A percentile compares a stretch with the other conserved stretches of the same genome.
Evolutionary conservation across 2,797 vertebrate genomes (phyloP).

Genomic region (Eutrigla gurnardus): DNA sequence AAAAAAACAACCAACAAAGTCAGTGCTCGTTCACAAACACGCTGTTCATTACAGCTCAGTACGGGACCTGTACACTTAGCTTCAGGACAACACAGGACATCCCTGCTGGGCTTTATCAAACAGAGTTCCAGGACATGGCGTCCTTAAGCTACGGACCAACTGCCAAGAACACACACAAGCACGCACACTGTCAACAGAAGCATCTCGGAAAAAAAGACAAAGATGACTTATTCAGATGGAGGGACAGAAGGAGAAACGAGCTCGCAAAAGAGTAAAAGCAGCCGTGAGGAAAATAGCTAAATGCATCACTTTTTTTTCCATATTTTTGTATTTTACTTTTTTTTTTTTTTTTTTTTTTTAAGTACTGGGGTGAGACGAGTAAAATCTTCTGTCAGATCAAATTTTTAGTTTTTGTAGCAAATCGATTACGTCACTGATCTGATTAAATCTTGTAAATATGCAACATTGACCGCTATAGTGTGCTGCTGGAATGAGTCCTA

Average conservation of each 20-base stretch:
- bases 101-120: constrained; percentile 75
- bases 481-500: no score
- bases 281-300: constrained; percentile 7
- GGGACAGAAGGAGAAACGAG: constrained; percentile 21
- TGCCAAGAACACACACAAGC: constrained; percentile 65
- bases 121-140: constrained; percentile 73
- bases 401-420: neutral
- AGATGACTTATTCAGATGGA: constrained; percentile 51
- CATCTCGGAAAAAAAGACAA: constrained; percentile 51
- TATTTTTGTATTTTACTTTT: neutral
- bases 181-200: constrained; percentile 44
- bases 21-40: constrained; percentile 13
- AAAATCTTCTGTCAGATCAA: neutral
- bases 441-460: constrained; percentile 1
- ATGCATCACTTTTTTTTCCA: constrained; percentile 6
- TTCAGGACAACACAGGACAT: constrained; percentile 67
- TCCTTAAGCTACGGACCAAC: constrained; percentile 69
- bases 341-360: constrained; percentile 7
- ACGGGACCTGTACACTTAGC: constrained; percentile 39
- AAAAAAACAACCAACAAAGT: no score
- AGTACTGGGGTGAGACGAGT: constrained; percentile 9
- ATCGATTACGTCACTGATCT: constrained; percentile 3
- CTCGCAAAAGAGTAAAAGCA: constrained; percentile 13
- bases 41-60: constrained; percentile 38
- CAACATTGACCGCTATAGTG: neutral